Evolutionary conservation across 2,888 invertebrate genomes (phyloP), one percentile per base, ranked within the genome.

Genomic region (Troides oblongomaculatus): DNA sequence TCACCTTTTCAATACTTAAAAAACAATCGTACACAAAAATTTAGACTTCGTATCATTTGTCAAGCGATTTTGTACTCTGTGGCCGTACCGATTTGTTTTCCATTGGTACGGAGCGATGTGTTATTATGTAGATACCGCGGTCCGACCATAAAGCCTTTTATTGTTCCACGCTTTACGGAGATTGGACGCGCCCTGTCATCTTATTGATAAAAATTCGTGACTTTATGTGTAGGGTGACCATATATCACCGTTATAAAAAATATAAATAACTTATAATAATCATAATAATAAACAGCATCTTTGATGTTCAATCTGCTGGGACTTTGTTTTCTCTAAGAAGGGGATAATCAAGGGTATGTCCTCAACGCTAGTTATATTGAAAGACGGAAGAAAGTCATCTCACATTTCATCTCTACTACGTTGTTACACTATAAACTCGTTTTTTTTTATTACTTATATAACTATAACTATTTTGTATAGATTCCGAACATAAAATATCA

Each of bases 101-200:
- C 62, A 70, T 70, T 70, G 62, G 70, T 64, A 64, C 59, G 21
- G 36, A n/a, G 63, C 66, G 53, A 64, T 70, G 60, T 70, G 60
- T 67, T 67, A 66, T 70, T 66, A 70, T 66, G 66, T 70, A 70
- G 66, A 66, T 70, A 70, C 70, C 59, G 66, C 66, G 70, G 66
- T 70, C 56, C 66, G 71, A 69, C 73, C 63, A 73, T 74, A 73
- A 73, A 72, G 72, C 62, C 71, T 76, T 78, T 77, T 77, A 76
- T 74, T 76, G 75, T 76, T 74, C 70, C 69, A 70, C 70, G 64
- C 68, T 75, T 75, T 75, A 75, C 73, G 72, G 72, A 72, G 69
- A 59, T 71, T 75, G 75, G 74, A 74, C 72, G 72, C 74, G 73
- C 70, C 68, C 73, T 74, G 75, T 76, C 75, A 75, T 74, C 72